Percentiles rank a stretch among this genome's conserved stretches.
Evolutionary conservation across 2,113 vertebrate species (phyloP).

Genomic region (Jacana jacana): DNA sequence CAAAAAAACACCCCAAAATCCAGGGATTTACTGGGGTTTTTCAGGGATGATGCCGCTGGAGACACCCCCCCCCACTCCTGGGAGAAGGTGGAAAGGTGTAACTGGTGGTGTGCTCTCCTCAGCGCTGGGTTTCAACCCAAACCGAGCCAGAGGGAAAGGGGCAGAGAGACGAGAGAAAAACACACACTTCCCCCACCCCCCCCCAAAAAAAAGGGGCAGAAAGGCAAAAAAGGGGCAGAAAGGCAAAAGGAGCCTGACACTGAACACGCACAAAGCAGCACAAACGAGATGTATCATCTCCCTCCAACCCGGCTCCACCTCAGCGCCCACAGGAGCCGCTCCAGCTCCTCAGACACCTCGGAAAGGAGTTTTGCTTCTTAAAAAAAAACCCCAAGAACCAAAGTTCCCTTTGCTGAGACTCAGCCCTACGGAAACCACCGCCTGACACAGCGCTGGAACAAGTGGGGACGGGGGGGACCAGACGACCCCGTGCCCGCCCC

Average conservation of each 20-base stretch:
- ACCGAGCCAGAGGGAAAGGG: neutral
- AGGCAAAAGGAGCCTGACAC: slow-evolving; percentile 22
- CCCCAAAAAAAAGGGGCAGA: neutral
- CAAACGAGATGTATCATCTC: neutral
- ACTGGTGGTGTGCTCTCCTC: neutral
- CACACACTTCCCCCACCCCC: too few relatives aligned
- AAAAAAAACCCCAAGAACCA: neutral
- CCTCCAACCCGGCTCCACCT: slow-evolving; percentile 42
- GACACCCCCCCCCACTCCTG: neutral
- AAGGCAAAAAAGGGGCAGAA: neutral
- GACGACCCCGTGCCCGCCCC: too few relatives aligned
- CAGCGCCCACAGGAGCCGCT: neutral
- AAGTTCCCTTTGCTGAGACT: neutral
- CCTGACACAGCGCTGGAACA: too few relatives aligned
- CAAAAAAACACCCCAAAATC: neutral
- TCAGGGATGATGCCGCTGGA: neutral
- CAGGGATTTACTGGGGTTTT: neutral
- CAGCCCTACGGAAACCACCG: too few relatives aligned
- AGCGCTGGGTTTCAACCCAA: neutral
- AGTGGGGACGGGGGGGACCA: too few relatives aligned
- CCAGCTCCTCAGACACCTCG: neutral
- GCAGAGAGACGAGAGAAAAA: neutral
- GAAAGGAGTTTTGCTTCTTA: neutral
- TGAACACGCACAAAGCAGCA: slow-evolving; percentile 2
- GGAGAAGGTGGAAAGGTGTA: neutral